Base-by-base conservation (phyloP, 2,113 vertebrate genomes). In the Dromiciops gliroides region DNA sequence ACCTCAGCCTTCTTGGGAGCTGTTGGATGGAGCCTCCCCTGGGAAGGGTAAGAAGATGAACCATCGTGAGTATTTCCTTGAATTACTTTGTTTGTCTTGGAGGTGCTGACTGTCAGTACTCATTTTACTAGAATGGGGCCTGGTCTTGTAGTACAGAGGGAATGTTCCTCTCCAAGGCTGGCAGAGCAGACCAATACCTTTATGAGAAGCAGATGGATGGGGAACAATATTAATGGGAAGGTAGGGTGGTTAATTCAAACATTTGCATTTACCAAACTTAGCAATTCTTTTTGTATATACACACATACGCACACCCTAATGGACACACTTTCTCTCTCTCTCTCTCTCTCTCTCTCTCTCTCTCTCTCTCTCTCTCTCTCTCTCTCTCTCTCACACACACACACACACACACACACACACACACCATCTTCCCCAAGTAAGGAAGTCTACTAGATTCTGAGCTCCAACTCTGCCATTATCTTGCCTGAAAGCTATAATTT, bases 11-110 rank as follows among this genome's bases (percentile, higher is more conserved):
- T 44, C 67, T 83, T 44, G 19, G n/a, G 67, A 83, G 37, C 19
- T 44, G 23, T 83, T 83, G n/a, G n/a, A 44, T 44, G 37, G n/a
- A 19, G 14, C 60, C 31, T 7, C 19, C 14, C 37, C 53, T 16
- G 16, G 37, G 60, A 16, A 75, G 60, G 12, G 14, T 16, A 83
- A 44, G n/a, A 44, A n/a, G 67, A 83, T 22, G n/a, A 83, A 22
- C 19, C 67, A 6, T 44, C 44, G 8, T 8, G n/a, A 83, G n/a
- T n/a, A 83, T 83, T 83, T 83, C n/a, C 19, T 23, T 83, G 67
- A 83, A 83, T 83, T 83, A 83, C 67, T 83, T 44, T 83, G n/a
- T 83, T 83, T 83, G n/a, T 83, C 67, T 83, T 83, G 67, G 67
- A 83, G 67, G n/a, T 83, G 6, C 67, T 83, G 67, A 83, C 67